Conservation (phyloP, 2,888 invertebrate genomes). For the Tinea pellionella region DNA sequence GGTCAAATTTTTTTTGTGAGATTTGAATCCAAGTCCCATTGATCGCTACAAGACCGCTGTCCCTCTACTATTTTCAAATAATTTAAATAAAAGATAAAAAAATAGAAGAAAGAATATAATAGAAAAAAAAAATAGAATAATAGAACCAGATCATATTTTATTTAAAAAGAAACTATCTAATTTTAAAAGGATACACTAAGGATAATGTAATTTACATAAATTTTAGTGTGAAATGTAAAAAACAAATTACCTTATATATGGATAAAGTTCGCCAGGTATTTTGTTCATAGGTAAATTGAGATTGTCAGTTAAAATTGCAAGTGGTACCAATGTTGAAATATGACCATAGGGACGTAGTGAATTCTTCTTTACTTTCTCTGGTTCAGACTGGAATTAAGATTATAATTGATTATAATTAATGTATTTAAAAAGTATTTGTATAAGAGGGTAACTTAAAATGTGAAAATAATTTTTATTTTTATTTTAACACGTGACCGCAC, state of each 20-base stretch:
- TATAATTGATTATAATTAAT: neutral
- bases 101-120: too few relatives aligned
- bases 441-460: too few relatives aligned
- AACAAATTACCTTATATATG: conserved; percentile 63
- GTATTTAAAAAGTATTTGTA: too few relatives aligned
- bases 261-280: conserved; percentile 76
- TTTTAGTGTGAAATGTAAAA: neutral
- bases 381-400: conserved; percentile 30
- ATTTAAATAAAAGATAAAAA: too few relatives aligned
- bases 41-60: too few relatives aligned
- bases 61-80: too few relatives aligned
- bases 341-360: conserved; percentile 74
- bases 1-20: too few relatives aligned
- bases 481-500: too few relatives aligned
- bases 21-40: too few relatives aligned
- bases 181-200: neutral
- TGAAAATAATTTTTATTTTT: too few relatives aligned
- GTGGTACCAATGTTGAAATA: conserved; percentile 76
- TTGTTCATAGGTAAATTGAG: conserved; percentile 73
- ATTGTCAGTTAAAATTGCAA: conserved; percentile 83
- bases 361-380: conserved; percentile 1
- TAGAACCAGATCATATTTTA: too few relatives aligned
- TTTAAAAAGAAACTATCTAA: too few relatives aligned
- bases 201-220: neutral
- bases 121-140: conserved; percentile 13